Base-by-base conservation (phyloP, 2,888 invertebrate genomes). In the Cataglyphis cursor region DNA sequence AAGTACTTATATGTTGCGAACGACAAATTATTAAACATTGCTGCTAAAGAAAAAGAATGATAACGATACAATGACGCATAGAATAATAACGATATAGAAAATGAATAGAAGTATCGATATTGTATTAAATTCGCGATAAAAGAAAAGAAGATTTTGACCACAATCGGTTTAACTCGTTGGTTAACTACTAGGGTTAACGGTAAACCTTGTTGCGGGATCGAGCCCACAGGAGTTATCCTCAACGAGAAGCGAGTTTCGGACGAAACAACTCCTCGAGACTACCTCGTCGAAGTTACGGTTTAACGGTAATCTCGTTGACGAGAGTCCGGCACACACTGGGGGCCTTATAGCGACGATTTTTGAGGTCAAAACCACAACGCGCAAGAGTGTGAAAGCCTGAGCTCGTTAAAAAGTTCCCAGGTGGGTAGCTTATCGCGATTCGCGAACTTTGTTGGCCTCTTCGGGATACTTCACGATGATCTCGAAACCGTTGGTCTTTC, bases 171-270 rank as follows among this genome's bases (percentile, higher is more conserved):
- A 89, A 82, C 81, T 81, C 84, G 35, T 75, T 85, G 87, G 88
- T 89, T 91, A 92, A 92, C 91, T 91, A 89, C 90, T n/a, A 83
- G 90, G 83, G 87, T 87, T 92, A 91, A 91, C 91, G 89, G 86
- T 90, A 91, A 90, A 90, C 88, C 89, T 90, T 86, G 85, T 90
- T 90, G 80, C 85, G 82, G 75, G 86, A 78, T 76, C 65, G 76
- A 75, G 84, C 85, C 85, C 84, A 88, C 65, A 83, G 78, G 85
- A 81, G 81, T 44, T 75, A 61, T 80, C 54, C 81, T 82, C 62
- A 66, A 81, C 82, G 84, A 81, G 82, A 21, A 73, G 12, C 59
- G 72, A 80, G 78, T 72, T 78, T 78, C 73, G 59, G 73, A 59
- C 35, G 73, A 59, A 78, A 72, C 73, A 78, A 80, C 54, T 81